Conservation (phyloP, 2,797 vertebrate genomes). For the Lutjanus campechanus region DNA sequence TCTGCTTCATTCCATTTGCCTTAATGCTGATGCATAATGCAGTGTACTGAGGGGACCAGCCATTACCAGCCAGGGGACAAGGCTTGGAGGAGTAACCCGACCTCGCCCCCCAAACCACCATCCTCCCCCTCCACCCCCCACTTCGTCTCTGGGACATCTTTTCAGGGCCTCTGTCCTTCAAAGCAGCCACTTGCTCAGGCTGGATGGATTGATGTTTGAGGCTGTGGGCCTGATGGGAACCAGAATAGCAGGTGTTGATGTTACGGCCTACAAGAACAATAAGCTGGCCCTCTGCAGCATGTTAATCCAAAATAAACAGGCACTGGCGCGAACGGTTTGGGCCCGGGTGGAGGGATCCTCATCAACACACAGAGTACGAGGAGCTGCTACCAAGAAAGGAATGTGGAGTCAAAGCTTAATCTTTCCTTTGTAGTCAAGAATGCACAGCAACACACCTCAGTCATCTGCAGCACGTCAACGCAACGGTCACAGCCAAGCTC, state of each 20-base stretch:
- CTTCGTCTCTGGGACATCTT: constrained; percentile 59
- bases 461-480: constrained; percentile 20
- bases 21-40: constrained; percentile 86
- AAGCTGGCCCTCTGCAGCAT: constrained; percentile 80
- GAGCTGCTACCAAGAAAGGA: constrained; percentile 50
- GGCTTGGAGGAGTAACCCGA: constrained; percentile 75
- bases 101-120: constrained; percentile 12
- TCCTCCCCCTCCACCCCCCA: neutral
- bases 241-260: constrained; percentile 82
- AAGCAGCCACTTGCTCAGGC: constrained; percentile 66
- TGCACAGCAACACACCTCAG: constrained; percentile 43
- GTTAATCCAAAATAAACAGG: constrained; percentile 82
- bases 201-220: constrained; percentile 72
- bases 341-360: constrained; percentile 50
- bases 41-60: constrained; percentile 75
- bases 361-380: constrained; percentile 42
- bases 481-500: neutral
- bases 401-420: constrained; percentile 50
- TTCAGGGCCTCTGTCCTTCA: constrained; percentile 74
- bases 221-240: constrained; percentile 68
- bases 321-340: constrained; percentile 42
- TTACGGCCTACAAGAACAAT: constrained; percentile 72
- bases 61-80: constrained; percentile 77
- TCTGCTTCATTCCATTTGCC: constrained; percentile 85
- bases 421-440: constrained; percentile 54